Evolutionary conservation across 2,888 invertebrate genomes (phyloP), one percentile per base, ranked within the genome.

Genomic region (Acanthococcus lagerstroemiae): DNA sequence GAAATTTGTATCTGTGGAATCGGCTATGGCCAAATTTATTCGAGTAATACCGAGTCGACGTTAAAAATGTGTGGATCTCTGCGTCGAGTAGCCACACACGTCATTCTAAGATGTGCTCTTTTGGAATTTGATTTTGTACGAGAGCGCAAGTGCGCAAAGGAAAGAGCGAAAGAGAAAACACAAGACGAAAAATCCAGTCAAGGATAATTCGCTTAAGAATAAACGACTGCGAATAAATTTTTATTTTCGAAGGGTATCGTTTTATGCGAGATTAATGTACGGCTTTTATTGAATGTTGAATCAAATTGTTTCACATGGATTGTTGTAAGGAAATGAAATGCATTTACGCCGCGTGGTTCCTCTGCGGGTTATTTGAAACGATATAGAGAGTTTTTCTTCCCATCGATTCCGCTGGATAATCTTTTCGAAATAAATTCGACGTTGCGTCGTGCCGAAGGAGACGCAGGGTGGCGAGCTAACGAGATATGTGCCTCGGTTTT

Each of bases 231-330:
- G 37, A 37, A 63, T 63, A 63, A 63, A 63, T 63, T 63, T 52
- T 52, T 54, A 52, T 44, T 54, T 30, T 27, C 52, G 22, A 52
- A 52, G 30, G 54, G 63, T 54, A 54, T 54, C 54, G 63, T 44
- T 63, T 63, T 63, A 54, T 54, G 54, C 63, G 54, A 63, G 63
- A 63, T 63, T 63, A 54, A 63, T 63, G 63, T 54, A 63, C 52
- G 21, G 55, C 52, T 63, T 52, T 63, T 63, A 63, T 63, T 24
- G 63, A 63, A 63, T 22, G 63, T 54, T 54, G 21, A 22, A 52
- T 63, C 52, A 50, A 63, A 63, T 63, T 63, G 63, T 63, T 63
- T 44, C 37, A 30, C 63, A 63, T 63, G 7, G 52, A 54, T 52
- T 63, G 37, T 63, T 52, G 24, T 63, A 63, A 54, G 44, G 19